A percentile compares a stretch with the other conserved stretches of the same genome.
Conservation (phyloP, 1,140 invertebrate species). For the Drosophila sulfurigaster region DNA sequence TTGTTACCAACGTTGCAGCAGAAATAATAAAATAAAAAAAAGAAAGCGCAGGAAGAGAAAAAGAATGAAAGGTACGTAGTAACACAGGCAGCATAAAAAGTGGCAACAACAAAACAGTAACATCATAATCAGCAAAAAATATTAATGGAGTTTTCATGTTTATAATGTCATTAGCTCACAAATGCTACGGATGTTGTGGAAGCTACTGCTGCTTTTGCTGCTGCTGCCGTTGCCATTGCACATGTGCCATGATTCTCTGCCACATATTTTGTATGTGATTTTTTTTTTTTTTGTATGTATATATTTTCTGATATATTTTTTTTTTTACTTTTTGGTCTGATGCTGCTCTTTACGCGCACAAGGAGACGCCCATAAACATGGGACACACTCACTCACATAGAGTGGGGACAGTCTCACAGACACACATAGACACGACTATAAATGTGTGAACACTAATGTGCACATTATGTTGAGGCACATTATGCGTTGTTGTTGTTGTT, state of each 20-base stretch:
- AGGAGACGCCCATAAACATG: slow-evolving; percentile 75
- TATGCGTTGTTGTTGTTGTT: slow-evolving; percentile 55
- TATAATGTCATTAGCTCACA: slow-evolving; percentile 84
- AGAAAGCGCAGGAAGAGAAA: slow-evolving; percentile 22
- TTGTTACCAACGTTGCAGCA: slow-evolving; percentile 32
- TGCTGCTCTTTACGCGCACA: slow-evolving; percentile 60
- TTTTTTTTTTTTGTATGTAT: slow-evolving; percentile 46
- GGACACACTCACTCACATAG: slow-evolving; percentile 38
- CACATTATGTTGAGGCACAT: slow-evolving; percentile 82
- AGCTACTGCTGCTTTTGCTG: slow-evolving; percentile 34
- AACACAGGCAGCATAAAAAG: slow-evolving; percentile 65
- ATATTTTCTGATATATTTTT: slow-evolving; percentile 17
- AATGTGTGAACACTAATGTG: slow-evolving; percentile 83
- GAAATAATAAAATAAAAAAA: slow-evolving; percentile 4
- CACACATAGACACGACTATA: slow-evolving; percentile 70
- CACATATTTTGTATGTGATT: slow-evolving; percentile 78
- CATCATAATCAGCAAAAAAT: slow-evolving; percentile 78
- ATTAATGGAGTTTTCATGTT: slow-evolving; percentile 84
- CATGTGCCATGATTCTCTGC: slow-evolving; percentile 73
- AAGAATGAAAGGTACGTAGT: slow-evolving; percentile 32
- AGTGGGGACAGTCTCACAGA: slow-evolving; percentile 35
- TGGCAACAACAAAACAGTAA: slow-evolving; percentile 56
- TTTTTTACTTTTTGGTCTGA: slow-evolving; percentile 22
- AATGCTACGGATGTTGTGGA: slow-evolving; percentile 68
- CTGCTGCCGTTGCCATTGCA: slow-evolving; percentile 53